Conservation (phyloP, 2,797 vertebrate species). For the Phrynocephalus vlangalii region DNA sequence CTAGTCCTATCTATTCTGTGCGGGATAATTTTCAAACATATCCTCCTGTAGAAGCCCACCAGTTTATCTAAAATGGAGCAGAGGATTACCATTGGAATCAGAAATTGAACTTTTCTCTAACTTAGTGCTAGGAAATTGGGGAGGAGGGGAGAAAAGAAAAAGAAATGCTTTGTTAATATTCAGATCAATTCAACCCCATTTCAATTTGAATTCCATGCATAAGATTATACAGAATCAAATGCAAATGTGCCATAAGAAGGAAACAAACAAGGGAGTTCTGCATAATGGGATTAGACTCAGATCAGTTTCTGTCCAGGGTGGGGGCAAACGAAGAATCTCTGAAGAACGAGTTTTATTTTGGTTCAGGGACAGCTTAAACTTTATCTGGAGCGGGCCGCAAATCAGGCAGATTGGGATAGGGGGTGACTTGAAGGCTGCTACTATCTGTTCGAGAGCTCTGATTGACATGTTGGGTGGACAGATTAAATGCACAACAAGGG, state of each 20-base stretch:
- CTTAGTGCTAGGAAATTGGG: too few species aligned
- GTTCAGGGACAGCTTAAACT: constrained; percentile 28
- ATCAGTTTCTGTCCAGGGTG: constrained; percentile 31
- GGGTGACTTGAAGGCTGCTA: neutral
- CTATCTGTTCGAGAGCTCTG: neutral
- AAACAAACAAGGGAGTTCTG: constrained; percentile 75
- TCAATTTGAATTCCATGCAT: constrained; percentile 82
- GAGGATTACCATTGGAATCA: neutral
- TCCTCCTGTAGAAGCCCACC: neutral
- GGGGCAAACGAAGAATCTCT: constrained; percentile 4
- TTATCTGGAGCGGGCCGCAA: constrained; percentile 6
- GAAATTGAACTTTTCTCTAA: neutral
- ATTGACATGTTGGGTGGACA: constrained; percentile 2
- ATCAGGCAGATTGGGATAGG: constrained; percentile 46
- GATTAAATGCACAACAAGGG: neutral
- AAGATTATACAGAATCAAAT: constrained; percentile 81
- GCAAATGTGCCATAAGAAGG: constrained; percentile 81
- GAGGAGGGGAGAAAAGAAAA: constrained; percentile 57
- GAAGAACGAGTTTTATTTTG: constrained; percentile 9
- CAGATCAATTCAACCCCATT: constrained; percentile 80
- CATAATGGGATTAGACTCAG: constrained; percentile 78
- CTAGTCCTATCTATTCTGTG: neutral
- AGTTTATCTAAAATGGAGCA: neutral
- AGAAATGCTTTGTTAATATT: constrained; percentile 78
- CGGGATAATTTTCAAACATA: neutral